These are phyloP conservation scores for Caenorhabditis doughertyi DNA, from an alignment of 2,888 invertebrate genomes.

Conservation along the genomic window DNA sequence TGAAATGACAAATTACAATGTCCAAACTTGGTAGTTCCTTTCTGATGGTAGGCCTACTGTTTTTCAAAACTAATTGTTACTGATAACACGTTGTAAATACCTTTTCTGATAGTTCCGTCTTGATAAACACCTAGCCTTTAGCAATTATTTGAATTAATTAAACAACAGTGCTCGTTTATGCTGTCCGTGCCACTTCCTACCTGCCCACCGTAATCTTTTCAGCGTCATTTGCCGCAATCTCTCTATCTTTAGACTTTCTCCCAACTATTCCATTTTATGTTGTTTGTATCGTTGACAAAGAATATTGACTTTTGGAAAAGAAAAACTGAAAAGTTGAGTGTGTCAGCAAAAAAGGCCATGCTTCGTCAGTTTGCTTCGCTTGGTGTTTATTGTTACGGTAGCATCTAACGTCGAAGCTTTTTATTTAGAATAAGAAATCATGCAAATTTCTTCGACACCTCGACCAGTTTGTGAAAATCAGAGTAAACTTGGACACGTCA, in stretches of 20 bases:
- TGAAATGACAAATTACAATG: background rate
- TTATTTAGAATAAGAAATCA: conserved; percentile 13
- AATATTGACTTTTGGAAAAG: conserved; percentile 34
- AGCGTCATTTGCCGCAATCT: conserved; percentile 34
- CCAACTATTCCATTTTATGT: conserved; percentile 20
- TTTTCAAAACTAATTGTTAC: conserved; percentile 7
- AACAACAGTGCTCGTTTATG: conserved; percentile 10
- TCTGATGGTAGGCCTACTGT: no score
- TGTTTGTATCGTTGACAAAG: conserved; percentile 35
- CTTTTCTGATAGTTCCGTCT: conserved; percentile 32
- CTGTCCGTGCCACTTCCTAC: conserved; percentile 27
- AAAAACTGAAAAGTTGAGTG: conserved; percentile 44
- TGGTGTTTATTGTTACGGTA: conserved; percentile 40
- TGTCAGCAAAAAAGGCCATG: conserved; percentile 48
- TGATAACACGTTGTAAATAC: conserved; percentile 34
- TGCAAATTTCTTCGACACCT: conserved; percentile 29
- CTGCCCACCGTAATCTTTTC: conserved; percentile 32
- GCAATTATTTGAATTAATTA: background rate
- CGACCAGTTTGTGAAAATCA: conserved; percentile 43
- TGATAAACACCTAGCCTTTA: conserved; percentile 19
- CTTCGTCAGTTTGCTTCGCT: conserved; percentile 1
- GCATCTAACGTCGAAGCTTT: conserved; percentile 21
- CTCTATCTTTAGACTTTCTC: conserved; percentile 23
- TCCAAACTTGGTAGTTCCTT: background rate
- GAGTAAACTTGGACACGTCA: conserved; percentile 41